Conservation (phyloP, 2,888 invertebrate species). For the Dryadula phaetusa region DNA sequence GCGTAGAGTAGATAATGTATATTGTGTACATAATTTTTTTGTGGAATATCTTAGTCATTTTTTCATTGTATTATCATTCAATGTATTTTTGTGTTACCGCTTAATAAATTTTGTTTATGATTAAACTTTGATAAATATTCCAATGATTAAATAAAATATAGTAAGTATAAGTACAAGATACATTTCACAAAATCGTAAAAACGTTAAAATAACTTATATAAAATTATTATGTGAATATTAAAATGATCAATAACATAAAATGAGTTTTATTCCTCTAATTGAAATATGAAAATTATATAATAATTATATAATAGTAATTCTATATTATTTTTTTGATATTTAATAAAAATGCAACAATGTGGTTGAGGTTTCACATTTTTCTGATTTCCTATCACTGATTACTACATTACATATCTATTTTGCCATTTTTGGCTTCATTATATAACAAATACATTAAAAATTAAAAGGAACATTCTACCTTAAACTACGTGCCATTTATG, state of each 20-base stretch:
- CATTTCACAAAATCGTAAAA: slow-evolving; percentile 46
- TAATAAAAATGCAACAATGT: not conserved
- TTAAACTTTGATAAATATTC: slow-evolving; percentile 22
- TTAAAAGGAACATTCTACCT: not conserved
- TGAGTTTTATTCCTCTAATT: slow-evolving; percentile 32
- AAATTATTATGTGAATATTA: slow-evolving; percentile 79
- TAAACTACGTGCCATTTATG: too few relatives aligned
- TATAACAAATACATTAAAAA: not conserved
- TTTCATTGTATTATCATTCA: not conserved
- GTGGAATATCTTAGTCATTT: slow-evolving; percentile 9
- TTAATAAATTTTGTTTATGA: slow-evolving; percentile 4
- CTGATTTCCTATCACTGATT: not conserved
- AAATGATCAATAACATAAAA: slow-evolving; percentile 58
- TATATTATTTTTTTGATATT: too few relatives aligned
- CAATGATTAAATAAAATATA: slow-evolving; percentile 2
- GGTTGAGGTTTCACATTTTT: too few relatives aligned
- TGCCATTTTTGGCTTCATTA: not conserved
- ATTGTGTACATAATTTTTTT: slow-evolving; percentile 67
- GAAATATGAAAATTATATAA: too few relatives aligned
- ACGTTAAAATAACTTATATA: slow-evolving; percentile 62
- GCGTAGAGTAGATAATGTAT: slow-evolving; percentile 57
- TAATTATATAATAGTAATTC: too few relatives aligned
- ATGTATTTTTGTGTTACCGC: slow-evolving; percentile 22
- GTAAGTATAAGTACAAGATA: slow-evolving; percentile 6
- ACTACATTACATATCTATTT: not conserved